A percentile compares a stretch with the other conserved stretches of the same genome.
These are phyloP conservation scores for Acanthis flammea DNA, from an alignment of 2,797 vertebrate species.

Conservation along the genomic window DNA sequence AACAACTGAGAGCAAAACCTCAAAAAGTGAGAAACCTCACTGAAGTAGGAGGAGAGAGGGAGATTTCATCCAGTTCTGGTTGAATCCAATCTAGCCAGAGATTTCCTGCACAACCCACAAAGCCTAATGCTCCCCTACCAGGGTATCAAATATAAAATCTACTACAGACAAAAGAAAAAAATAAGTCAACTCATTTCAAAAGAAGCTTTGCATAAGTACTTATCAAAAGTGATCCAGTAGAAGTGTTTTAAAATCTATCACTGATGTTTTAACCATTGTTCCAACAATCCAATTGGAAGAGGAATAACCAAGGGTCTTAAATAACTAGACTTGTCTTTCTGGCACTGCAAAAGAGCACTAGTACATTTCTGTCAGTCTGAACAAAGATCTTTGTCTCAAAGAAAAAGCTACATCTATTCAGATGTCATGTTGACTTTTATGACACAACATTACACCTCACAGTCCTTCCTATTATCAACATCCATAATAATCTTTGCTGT, in stretches of 20 bases:
- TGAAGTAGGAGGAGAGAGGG: neutral
- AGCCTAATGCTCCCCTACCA: neutral
- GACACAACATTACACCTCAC: neutral
- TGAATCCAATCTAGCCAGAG: neutral
- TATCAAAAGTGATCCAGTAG: neutral
- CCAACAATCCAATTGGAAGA: neutral
- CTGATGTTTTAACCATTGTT: neutral
- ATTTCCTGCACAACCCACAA: neutral
- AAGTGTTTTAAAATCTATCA: neutral
- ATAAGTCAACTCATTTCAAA: neutral
- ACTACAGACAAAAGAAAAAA: neutral
- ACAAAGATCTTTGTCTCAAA: neutral
- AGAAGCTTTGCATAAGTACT: fast-evolving
- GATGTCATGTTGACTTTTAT: neutral
- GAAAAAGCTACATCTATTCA: neutral
- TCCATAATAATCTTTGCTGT: neutral
- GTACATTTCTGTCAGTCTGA: neutral
- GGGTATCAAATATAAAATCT: neutral
- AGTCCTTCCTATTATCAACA: neutral
- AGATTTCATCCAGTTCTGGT: neutral
- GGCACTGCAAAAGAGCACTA: neutral
- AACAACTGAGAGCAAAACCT: neutral
- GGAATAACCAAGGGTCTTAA: neutral
- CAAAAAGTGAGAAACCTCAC: too few species aligned
- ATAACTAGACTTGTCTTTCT: neutral